A percentile compares a stretch with the other conserved stretches of the same genome.
Conservation (phyloP, 1,140 invertebrate species). For the Hyles vespertilio region DNA sequence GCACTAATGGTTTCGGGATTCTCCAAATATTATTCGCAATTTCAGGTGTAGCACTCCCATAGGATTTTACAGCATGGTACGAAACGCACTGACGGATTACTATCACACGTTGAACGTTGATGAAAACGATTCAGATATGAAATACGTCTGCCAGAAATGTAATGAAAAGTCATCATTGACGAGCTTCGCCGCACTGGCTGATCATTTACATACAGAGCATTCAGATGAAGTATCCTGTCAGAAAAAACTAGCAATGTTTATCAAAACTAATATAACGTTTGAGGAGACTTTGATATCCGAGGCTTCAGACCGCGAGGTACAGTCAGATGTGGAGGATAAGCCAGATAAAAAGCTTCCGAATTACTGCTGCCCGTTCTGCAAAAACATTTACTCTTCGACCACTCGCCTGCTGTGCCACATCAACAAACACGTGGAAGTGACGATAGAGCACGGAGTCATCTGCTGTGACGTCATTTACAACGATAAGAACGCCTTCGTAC, state of each 20-base stretch:
- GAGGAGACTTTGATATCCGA: constrained; percentile 37
- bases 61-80: constrained; percentile 28
- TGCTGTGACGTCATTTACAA: constrained; percentile 39
- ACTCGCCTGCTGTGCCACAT: constrained; percentile 48
- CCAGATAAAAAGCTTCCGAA: constrained; percentile 15
- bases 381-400: constrained; percentile 45
- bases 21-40: constrained; percentile 13
- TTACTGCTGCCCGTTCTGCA: constrained; percentile 50
- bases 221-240: constrained; percentile 9
- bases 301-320: constrained; percentile 22
- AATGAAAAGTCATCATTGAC: constrained; percentile 14
- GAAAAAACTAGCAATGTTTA: constrained; percentile 31
- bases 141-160: constrained; percentile 54
- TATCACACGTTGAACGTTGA: constrained; percentile 31
- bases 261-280: constrained; percentile 49
- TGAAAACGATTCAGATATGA: constrained; percentile 30
- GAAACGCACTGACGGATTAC: constrained; percentile 36
- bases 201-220: constrained; percentile 38
- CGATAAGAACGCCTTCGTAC: constrained; percentile 32
- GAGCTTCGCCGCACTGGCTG: constrained; percentile 24
- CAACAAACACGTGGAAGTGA: constrained; percentile 39
- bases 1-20: constrained; percentile 1
- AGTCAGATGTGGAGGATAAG: constrained; percentile 8
- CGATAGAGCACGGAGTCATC: constrained; percentile 26
- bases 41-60: constrained; percentile 28